phyloP scores from a whole-genome alignment of 2,113 vertebrate species.

The Melanerpes aurifrons region DNA sequence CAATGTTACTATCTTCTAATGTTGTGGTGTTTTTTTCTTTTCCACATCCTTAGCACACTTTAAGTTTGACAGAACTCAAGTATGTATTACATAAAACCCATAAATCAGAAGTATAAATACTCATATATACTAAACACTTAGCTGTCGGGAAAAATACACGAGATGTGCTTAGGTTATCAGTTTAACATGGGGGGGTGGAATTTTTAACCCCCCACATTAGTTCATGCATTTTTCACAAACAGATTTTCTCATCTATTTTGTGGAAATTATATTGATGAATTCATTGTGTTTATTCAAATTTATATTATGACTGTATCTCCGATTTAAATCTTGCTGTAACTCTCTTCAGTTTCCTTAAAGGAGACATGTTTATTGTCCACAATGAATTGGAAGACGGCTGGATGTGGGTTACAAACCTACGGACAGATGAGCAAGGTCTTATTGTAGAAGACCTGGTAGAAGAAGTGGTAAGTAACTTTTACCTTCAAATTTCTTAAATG shows the following conservation, averaged over 20 bases:
- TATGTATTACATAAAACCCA: background rate
- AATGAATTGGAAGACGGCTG: constrained; percentile 98
- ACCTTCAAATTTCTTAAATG: background rate
- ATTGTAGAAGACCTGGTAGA: constrained; percentile 97
- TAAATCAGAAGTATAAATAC: background rate
- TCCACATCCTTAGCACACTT: background rate
- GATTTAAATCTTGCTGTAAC: constrained; percentile 47
- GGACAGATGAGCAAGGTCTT: constrained; percentile 97
- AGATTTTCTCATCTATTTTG: background rate
- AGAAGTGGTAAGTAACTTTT: constrained; percentile 90
- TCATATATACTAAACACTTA: background rate
- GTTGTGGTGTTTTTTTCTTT: background rate
- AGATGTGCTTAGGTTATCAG: background rate
- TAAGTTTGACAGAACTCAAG: background rate
- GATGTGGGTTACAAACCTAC: constrained; percentile 98
- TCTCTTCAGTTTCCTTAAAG: constrained; percentile 93
- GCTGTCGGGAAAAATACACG: background rate
- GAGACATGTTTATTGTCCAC: constrained; percentile 99
- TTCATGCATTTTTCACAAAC: background rate
- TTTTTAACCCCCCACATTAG: too few species aligned
- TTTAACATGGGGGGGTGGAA: too few species aligned
- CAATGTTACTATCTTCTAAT: background rate
- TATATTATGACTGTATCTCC: background rate
- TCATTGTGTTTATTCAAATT: background rate
- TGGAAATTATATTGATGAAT: background rate